Base-by-base conservation (phyloP, 2,113 vertebrate species). In the Oncorhynchus keta region DNA sequence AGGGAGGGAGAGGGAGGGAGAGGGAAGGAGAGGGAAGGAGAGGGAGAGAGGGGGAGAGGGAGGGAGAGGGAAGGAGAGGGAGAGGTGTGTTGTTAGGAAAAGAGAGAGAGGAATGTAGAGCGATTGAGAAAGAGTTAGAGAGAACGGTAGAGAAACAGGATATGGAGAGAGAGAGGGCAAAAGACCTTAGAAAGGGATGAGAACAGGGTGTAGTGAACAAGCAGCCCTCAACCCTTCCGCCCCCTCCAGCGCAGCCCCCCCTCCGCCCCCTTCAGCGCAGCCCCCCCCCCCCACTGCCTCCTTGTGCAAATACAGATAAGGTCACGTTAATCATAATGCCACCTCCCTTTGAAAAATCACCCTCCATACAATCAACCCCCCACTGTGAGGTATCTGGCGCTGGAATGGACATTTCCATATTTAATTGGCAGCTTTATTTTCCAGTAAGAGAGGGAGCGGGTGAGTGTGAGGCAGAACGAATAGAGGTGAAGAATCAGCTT, bases 361-460 rank as follows among this genome's bases (percentile, higher is more conserved):
- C 39, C 83, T 84, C 80, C 75, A 69, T 80, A 86, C 84, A 90
- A 89, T 93, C 91, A 91, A 73, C 87, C 91, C 87, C 92, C 92
- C 85, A 86, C 89, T 90, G 88, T 89, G 91, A 86, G 82, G 85
- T 89, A 91, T 91, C 96, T 95, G 94, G 93, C 96, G 95, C 95
- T 90, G 91, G 95, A 90, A 95, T 93, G 92, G 91, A 95, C 95
- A 96, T 97, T 96, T 97, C 95, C 93, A 95, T 95, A 84, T 97
- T 96, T 98, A 96, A 97, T 97, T 95, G 96, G 95, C 93, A 95
- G 95, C 94, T 95, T 95, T 96, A 95, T 96, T 94, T 83, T 55
- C 51, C 45, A 71, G 22, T 18, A 90, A 20, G 85, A 81, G 77
- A 16, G 35, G 49, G 49, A 18, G 51, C 51, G 16, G 39, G 39